Conservation (phyloP, 2,113 vertebrate genomes). For the Ceyx melanurus region DNA sequence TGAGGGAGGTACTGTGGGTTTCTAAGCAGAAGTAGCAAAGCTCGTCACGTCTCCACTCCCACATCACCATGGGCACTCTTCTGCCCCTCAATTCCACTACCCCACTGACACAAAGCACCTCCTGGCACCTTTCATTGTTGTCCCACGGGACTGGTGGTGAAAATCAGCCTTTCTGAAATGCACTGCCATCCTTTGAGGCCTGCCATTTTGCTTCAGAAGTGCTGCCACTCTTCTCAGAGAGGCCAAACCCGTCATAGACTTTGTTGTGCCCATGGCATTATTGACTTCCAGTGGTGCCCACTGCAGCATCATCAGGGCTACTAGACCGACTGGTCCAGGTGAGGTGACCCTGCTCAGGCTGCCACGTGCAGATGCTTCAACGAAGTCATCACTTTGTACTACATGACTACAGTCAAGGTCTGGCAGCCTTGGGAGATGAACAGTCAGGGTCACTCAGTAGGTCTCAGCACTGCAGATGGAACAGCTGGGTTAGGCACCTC, state of each 20-base stretch:
- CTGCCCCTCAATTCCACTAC: neutral
- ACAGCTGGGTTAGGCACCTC: neutral
- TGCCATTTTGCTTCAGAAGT: neutral
- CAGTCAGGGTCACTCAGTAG: neutral
- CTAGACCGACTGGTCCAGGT: rapidly evolving
- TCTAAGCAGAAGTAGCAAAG: neutral
- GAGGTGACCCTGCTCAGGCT: neutral
- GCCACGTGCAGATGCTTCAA: rapidly evolving
- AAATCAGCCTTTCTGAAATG: neutral
- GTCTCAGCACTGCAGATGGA: neutral
- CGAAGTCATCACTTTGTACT: neutral
- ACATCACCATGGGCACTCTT: neutral
- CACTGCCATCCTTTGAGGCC: rapidly evolving
- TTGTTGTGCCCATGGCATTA: rapidly evolving
- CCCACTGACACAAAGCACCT: neutral
- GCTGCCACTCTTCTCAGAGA: neutral
- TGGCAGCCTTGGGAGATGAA: neutral
- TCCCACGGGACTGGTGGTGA: neutral
- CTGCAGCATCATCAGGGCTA: neutral
- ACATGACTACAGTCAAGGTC: neutral
- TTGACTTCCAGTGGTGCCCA: neutral
- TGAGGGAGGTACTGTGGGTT: neutral
- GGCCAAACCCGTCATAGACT: neutral
- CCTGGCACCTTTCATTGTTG: neutral
- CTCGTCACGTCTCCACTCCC: neutral